Percentiles rank a stretch among this genome's conserved stretches.
Evolutionary conservation across 2,888 invertebrate genomes (phyloP).

Genomic region (Caenorhabditis japonica): DNA sequence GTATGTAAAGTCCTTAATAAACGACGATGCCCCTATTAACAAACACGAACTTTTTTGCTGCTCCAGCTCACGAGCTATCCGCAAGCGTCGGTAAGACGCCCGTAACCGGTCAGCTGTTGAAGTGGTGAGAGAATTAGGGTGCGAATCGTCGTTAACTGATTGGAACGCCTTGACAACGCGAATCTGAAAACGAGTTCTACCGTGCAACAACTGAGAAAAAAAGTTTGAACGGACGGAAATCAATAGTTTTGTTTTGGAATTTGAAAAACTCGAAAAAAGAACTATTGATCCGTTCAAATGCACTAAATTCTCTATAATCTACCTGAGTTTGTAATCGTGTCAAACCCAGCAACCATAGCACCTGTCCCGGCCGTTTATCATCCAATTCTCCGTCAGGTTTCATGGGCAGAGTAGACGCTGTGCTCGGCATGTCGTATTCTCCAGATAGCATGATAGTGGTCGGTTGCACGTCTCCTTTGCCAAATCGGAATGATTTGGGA

Average conservation of each 20-base stretch:
- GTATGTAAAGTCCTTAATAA: no score
- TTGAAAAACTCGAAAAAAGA: not conserved
- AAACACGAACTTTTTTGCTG: constrained; percentile 73
- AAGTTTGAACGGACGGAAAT: no score
- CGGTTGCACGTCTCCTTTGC: constrained; percentile 74
- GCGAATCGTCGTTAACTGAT: constrained; percentile 68
- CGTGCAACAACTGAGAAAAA: constrained; percentile 2
- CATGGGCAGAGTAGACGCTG: constrained; percentile 45
- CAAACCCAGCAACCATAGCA: constrained; percentile 74
- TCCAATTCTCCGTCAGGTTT: constrained; percentile 27
- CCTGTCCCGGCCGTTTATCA: constrained; percentile 72
- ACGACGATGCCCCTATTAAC: not conserved
- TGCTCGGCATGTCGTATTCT: constrained; percentile 63
- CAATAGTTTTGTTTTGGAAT: no score
- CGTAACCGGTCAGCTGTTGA: constrained; percentile 75
- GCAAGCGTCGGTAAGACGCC: constrained; percentile 72
- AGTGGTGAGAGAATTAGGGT: constrained; percentile 74
- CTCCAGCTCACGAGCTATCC: constrained; percentile 75
- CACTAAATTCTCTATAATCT: not conserved
- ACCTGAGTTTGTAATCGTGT: constrained; percentile 76
- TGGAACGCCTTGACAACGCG: constrained; percentile 76
- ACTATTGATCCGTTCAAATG: constrained; percentile 4
- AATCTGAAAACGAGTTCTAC: constrained; percentile 69
- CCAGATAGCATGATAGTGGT: constrained; percentile 74
- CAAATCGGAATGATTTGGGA: constrained; percentile 75